Conservation (phyloP, 2,888 invertebrate genomes). For the Idaea biselata region DNA sequence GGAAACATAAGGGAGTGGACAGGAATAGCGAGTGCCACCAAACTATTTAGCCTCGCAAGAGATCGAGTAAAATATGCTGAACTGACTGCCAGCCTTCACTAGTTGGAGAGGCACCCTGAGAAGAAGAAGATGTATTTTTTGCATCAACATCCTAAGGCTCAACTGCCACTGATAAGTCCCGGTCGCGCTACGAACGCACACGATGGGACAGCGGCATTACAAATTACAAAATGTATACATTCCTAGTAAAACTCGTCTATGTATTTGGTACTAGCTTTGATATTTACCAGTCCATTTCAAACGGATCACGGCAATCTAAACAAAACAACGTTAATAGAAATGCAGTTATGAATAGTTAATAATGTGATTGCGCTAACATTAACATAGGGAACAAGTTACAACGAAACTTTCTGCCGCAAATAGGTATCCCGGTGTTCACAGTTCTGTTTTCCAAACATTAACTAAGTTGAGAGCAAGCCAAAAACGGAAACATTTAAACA, state of each 20-base stretch:
- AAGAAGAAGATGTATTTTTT: too few species aligned
- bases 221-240: background rate
- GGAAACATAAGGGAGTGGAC: too few species aligned
- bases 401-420: constrained; percentile 53
- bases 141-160: too few species aligned
- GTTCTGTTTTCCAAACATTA: constrained; percentile 75
- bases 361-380: constrained; percentile 28
- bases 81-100: too few species aligned
- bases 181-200: too few species aligned
- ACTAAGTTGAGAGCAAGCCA: constrained; percentile 76
- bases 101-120: too few species aligned
- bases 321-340: constrained; percentile 14
- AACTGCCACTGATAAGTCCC: too few species aligned
- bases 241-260: background rate
- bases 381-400: constrained; percentile 42
- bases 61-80: too few species aligned
- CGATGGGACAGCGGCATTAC: too few species aligned
- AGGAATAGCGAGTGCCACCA: too few species aligned
- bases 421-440: constrained; percentile 55
- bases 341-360: constrained; percentile 24
- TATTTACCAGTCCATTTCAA: background rate
- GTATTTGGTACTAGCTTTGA: background rate
- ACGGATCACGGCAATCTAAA: background rate
- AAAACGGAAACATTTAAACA: constrained; percentile 74
- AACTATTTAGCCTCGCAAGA: too few species aligned